A percentile compares a stretch with the other conserved stretches of the same genome.
These are phyloP conservation scores for Scaptomyza tumidula DNA, from an alignment of 2,888 invertebrate species.

Conservation along the genomic window DNA sequence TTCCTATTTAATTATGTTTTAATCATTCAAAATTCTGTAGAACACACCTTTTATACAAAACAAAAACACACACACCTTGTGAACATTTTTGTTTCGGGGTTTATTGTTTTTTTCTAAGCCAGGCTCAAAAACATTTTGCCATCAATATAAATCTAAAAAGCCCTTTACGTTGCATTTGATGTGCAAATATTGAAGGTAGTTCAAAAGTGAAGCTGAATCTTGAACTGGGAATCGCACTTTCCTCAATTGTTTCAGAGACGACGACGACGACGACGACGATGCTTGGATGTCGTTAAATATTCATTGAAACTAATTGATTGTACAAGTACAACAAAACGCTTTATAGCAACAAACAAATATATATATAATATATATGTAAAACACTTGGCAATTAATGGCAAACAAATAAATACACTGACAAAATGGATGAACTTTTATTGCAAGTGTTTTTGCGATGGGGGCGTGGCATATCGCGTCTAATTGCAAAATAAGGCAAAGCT, in stretches of 20 bases:
- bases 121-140: too few relatives aligned
- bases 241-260: constrained; percentile 29
- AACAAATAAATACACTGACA: background rate
- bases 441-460: constrained; percentile 11
- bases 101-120: too few relatives aligned
- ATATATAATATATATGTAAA: constrained; percentile 4
- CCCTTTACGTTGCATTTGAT: too few relatives aligned
- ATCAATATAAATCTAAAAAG: too few relatives aligned
- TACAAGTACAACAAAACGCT: constrained; percentile 49
- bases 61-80: constrained; percentile 16
- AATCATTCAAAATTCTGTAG: background rate
- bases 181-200: constrained; percentile 24
- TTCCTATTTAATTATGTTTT: background rate
- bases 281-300: constrained; percentile 44
- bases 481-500: constrained; percentile 10
- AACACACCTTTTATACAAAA: constrained; percentile 19
- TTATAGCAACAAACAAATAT: constrained; percentile 13
- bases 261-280: constrained; percentile 1
- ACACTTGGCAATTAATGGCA: constrained; percentile 28
- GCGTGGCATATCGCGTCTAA: constrained; percentile 34
- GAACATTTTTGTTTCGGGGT: background rate
- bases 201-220: constrained; percentile 13
- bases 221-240: constrained; percentile 23
- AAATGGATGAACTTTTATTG: constrained; percentile 3
- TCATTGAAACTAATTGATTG: constrained; percentile 72